Conservation (phyloP, 2,888 invertebrate species). For the Celastrina argiolus region DNA sequence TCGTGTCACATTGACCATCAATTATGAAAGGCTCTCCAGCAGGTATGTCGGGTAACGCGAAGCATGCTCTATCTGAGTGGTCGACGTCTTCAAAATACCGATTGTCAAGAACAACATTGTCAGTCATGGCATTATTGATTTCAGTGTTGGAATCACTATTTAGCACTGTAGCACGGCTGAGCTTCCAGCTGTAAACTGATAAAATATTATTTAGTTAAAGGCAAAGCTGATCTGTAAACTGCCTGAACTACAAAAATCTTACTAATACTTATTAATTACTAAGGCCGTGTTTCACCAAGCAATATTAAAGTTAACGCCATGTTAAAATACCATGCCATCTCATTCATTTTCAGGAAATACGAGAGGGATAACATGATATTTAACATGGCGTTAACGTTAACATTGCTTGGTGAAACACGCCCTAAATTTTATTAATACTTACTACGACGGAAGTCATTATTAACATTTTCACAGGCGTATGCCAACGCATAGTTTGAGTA, state of each 20-base stretch:
- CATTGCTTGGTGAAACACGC: too few relatives aligned
- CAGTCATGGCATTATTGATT: slow-evolving; percentile 41
- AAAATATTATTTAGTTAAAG: too few relatives aligned
- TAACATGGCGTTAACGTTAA: too few relatives aligned
- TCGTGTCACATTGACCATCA: slow-evolving; percentile 51
- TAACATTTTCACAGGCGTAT: slow-evolving; percentile 45
- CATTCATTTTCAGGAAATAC: too few relatives aligned
- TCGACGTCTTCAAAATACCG: slow-evolving; percentile 46
- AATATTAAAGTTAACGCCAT: too few relatives aligned
- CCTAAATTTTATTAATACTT: slow-evolving; percentile 30
- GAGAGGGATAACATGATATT: too few relatives aligned
- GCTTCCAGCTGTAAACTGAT: slow-evolving; percentile 64
- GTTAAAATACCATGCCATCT: too few relatives aligned
- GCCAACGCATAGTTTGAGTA: slow-evolving; percentile 44
- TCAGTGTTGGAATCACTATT: slow-evolving; percentile 35
- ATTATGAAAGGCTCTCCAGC: slow-evolving; percentile 46
- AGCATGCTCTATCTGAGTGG: slow-evolving; percentile 50
- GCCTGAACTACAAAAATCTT: too few relatives aligned
- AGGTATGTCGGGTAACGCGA: slow-evolving; percentile 49
- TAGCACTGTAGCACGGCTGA: slow-evolving; percentile 48
- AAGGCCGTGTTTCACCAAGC: too few relatives aligned
- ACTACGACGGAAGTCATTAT: slow-evolving; percentile 51
- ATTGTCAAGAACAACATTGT: slow-evolving; percentile 44
- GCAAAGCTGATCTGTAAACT: too few relatives aligned
- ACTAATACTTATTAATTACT: too few relatives aligned